These are phyloP conservation scores for Dryobates pubescens DNA, from an alignment of 2,797 vertebrate species.

Conservation along the genomic window DNA sequence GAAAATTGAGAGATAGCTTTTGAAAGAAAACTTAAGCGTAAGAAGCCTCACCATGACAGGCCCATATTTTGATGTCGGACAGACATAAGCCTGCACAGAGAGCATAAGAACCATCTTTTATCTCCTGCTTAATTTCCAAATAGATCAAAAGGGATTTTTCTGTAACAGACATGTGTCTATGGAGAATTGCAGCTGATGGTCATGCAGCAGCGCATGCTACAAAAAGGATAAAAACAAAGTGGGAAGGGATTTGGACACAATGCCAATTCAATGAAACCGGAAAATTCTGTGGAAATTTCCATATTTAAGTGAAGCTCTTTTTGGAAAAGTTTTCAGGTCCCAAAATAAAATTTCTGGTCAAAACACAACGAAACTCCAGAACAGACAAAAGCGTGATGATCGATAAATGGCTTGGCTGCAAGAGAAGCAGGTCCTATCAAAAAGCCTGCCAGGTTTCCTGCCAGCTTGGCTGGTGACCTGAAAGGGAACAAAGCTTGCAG, in stretches of 20 bases:
- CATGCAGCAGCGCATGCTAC: background rate
- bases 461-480: slow-evolving; percentile 50
- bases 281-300: background rate
- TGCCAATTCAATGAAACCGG: fast-evolving
- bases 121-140: background rate
- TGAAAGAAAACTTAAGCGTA: background rate
- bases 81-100: background rate
- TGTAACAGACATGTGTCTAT: background rate
- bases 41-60: background rate
- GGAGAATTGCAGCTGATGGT: background rate
- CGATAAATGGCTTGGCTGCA: slow-evolving; percentile 39
- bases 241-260: background rate
- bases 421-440: background rate
- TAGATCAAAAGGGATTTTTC: background rate
- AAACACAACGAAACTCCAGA: background rate
- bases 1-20: background rate
- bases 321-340: background rate
- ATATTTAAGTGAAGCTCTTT: background rate
- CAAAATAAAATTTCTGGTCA: background rate
- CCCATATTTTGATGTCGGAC: background rate
- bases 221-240: background rate
- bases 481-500: slow-evolving; percentile 48
- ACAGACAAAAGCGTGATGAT: background rate
- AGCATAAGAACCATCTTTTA: background rate
- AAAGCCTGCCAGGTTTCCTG: slow-evolving; percentile 34